phyloP scores from a whole-genome alignment of 2,888 invertebrate genomes.

The Drosophila monieri region DNA sequence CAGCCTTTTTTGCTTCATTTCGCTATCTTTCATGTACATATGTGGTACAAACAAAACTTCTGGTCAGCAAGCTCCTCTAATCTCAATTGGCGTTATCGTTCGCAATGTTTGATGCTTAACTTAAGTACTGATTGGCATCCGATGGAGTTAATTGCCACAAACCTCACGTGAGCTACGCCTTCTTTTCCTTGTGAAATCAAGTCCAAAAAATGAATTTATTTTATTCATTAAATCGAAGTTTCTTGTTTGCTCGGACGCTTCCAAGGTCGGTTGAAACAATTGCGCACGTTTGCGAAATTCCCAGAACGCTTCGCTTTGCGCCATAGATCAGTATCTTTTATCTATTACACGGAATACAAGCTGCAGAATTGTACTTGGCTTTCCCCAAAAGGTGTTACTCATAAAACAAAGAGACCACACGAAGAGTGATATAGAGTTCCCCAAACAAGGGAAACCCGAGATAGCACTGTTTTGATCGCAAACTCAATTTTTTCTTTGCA shows the following conservation, averaged over 20 bases:
- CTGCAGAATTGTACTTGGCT: slow-evolving; percentile 32
- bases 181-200: slow-evolving; percentile 28
- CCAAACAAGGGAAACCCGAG: slow-evolving; percentile 7
- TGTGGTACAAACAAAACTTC: slow-evolving; percentile 4
- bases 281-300: slow-evolving; percentile 63
- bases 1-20: background rate
- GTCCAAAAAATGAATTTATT: background rate
- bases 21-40: slow-evolving; percentile 1
- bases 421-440: background rate
- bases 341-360: slow-evolving; percentile 59
- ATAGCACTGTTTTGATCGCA: slow-evolving; percentile 8
- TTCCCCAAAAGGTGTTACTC: slow-evolving; percentile 24
- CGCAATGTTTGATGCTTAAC: slow-evolving; percentile 11
- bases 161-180: slow-evolving; percentile 24
- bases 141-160: slow-evolving; percentile 2
- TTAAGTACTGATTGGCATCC: slow-evolving; percentile 31
- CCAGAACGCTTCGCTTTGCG: slow-evolving; percentile 33
- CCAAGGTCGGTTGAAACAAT: slow-evolving; percentile 25
- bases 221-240: slow-evolving; percentile 16
- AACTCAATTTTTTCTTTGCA: slow-evolving; percentile 76
- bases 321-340: slow-evolving; percentile 60
- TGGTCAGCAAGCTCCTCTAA: slow-evolving; percentile 4
- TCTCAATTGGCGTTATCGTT: slow-evolving; percentile 8
- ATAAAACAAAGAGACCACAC: slow-evolving; percentile 8
- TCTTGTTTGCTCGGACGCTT: slow-evolving; percentile 1